Base-by-base conservation (phyloP, 2,797 vertebrate species). In the Choloepus didactylus region DNA sequence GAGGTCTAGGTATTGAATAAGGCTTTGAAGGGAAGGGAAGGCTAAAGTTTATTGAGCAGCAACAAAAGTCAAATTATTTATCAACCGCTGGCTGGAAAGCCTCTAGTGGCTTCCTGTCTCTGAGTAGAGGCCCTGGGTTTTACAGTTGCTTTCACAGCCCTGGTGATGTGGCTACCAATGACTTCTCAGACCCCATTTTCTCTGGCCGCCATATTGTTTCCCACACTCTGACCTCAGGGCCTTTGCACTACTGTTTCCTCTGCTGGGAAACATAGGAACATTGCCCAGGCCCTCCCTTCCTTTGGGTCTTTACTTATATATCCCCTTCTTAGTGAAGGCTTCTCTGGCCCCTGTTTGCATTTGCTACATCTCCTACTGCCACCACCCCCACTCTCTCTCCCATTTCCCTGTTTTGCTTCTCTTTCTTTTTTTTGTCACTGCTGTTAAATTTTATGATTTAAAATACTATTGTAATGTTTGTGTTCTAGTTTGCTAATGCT, bases 231-330 rank as follows among this genome's bases (percentile, higher is more conserved):
- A 31, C 49, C 84, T 64, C 77, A 75, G 88, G 73, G 66, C 59
- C 70, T 95, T 93, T 94, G 90, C n/a, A 76, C 56, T 29, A 25
- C 64, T 84, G 38, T 89, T 79, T 85, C 46, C 80, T 35, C 44
- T 76, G n/a, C 69, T 75, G 35, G 75, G 85, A 87, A 89, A 84
- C 76, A 35, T 27, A 56, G 6, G n/a, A 9, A 5, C 12, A 29
- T 18, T 21, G 14, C 35, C 60, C 59, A 80, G 4, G 21, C 69
- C 38, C 59, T 93, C 23, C 6, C 35, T 97, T 69, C 76, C 67
- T 84, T 66, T 35, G 77, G 16, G 31, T 73, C 51, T 90, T 90
- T 54, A 25, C 18, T 46, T 93, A 67, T 46, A 70, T 49, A 67
- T 11, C 25, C 15, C 59, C 76, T 94, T 92, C 86, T 89, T 15